Base-by-base conservation (phyloP, 2,113 vertebrate species). In the Prionailurus viverrinus region DNA sequence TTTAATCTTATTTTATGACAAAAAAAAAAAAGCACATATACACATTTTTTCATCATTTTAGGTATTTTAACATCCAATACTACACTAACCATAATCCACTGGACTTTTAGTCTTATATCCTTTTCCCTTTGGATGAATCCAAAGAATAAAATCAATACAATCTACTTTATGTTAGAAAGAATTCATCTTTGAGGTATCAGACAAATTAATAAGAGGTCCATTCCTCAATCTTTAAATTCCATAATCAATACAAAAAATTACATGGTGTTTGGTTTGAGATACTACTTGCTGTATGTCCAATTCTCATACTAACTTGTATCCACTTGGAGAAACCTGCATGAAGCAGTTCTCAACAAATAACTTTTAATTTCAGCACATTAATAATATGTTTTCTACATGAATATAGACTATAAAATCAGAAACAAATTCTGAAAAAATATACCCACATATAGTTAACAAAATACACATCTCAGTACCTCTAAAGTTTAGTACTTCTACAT, bases 111-210 rank as follows among this genome's bases (percentile, higher is more conserved):
- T 96, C 19, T 87, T 76, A 61, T 6, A 96, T 3, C 1, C 63
- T 96, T 96, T 93, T 93, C 92, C 73, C 14, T 94, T 79, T 73
- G 29, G 7, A 25, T 4, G 18, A 98, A 33, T 88, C 53, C 48
- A 96, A 81, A 65, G 41, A 91, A 93, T 1, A 86, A 27, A 92
- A 97, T 58, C 31, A 68, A 29, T 73, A 94, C 78, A 69, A 81
- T 53, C 27, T 79, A 79, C 5, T 85, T 87, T 69, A 81, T 81
- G 23, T 55, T 51, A 80, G 21, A 69, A 74, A 91, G 78, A 93
- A 88, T 87, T 92, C 25, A 92, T 81, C n/a, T 97, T 65, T 92
- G 41, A 95, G 19, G 25, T 45, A 51, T 78, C 45, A 74, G 55
- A 74, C 4, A 36, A 69, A 66, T 51, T 71, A 94, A 65, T 45